Base-by-base conservation (phyloP, 1,140 invertebrate genomes). In the Streblospio benedicti region DNA sequence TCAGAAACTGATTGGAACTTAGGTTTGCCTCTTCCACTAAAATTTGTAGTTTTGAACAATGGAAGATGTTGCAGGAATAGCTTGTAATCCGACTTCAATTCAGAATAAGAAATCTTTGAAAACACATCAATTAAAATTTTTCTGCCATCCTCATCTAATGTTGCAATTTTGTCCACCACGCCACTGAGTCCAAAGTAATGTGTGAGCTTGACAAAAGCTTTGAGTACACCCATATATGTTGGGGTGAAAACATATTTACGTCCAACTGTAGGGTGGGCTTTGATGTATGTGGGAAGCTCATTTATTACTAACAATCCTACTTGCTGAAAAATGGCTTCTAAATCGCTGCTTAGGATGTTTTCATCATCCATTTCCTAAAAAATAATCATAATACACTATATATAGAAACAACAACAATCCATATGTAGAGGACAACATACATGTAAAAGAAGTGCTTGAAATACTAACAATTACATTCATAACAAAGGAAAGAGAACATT, bases 231-330 rank as follows among this genome's bases (percentile, higher is more conserved):
- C 25, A 51, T 50, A 38, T 62, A 57, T 9, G 44, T 57, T 20
- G 60, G 60, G n/a, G 54, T 18, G 23, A 35, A 47, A 6, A 62
- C 44, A 45, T 58, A 62, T 27, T 25, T 28, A 30, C 55, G 23
- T n/a, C 44, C 51, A 12, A 45, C 33, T 6, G 57, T 3, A 16
- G 41, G 43, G 18, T 33, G 57, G n/a, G 20, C 23, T 38, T 50
- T 58, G n/a, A 51, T 38, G 9, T 47, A 62, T 49, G 50, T 55
- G n/a, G 60, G 60, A 20, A 57, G 54, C 45, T 62, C 60, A 35
- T 57, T 45, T 3, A 62, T 27, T 20, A 62, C 60, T n/a, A 23
- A 32, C 25, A 62, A 51, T 20, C 60, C 55, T 16, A 62, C 27
- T 12, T 31, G 25, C 4, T 1, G 12, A 25, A 62, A 16, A 5